Evolutionary conservation across 2,888 invertebrate species (phyloP).

Genomic region (Rambutsinella grinnellia): DNA sequence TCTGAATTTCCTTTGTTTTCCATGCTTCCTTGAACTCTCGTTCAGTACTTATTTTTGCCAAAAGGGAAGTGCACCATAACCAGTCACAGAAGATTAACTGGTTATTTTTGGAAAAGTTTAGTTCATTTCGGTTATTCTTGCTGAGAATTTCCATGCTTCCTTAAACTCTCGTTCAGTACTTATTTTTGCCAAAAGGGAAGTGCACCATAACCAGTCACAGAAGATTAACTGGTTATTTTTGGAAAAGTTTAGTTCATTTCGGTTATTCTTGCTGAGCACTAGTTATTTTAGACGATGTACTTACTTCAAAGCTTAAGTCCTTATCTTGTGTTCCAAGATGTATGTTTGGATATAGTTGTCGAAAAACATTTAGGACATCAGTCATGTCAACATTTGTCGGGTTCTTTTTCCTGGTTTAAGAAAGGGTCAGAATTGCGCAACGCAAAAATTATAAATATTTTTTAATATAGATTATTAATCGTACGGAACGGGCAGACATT

Average conservation of each 20-base stretch:
- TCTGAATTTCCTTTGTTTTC: background rate
- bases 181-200: constrained; percentile 38
- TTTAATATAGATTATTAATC: too few relatives aligned
- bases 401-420: constrained; percentile 25
- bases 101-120: too few relatives aligned
- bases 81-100: constrained; percentile 64
- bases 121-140: too few relatives aligned
- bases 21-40: constrained; percentile 32
- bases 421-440: background rate
- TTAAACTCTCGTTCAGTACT: constrained; percentile 44
- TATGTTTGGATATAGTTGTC: constrained; percentile 49
- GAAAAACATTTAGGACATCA: constrained; percentile 49
- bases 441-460: background rate
- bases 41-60: constrained; percentile 47
- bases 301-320: constrained; percentile 54
- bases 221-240: constrained; percentile 63
- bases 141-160: too few relatives aligned
- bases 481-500: constrained; percentile 39
- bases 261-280: too few relatives aligned
- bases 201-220: constrained; percentile 63
- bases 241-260: too few relatives aligned
- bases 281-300: background rate
- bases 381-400: constrained; percentile 37
- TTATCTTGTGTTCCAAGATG: constrained; percentile 34
- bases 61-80: constrained; percentile 53